Conservation (phyloP, 2,888 invertebrate genomes). For the Xylota segnis region DNA sequence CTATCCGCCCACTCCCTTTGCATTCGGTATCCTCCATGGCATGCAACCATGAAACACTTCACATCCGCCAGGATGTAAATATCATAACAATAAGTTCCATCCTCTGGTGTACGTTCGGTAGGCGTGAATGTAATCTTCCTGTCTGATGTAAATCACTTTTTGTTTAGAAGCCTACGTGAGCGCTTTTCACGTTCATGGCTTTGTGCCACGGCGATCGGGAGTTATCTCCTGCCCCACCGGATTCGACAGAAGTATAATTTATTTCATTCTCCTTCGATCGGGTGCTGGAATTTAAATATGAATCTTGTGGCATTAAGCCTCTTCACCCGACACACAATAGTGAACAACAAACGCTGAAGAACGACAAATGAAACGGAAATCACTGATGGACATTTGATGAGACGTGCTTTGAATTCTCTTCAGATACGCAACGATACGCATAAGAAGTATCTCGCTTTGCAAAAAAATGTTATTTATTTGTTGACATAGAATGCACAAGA, state of each 20-base stretch:
- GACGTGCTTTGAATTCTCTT: conserved; percentile 65
- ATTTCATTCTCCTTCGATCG: conserved; percentile 65
- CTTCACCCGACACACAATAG: conserved; percentile 7
- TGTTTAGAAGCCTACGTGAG: conserved; percentile 11
- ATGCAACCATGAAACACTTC: conserved; percentile 6
- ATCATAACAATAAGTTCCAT: conserved; percentile 62
- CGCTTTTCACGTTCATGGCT: conserved; percentile 11
- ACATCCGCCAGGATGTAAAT: conserved; percentile 69
- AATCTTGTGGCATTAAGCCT: conserved; percentile 31
- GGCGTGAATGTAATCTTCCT: conserved; percentile 64
- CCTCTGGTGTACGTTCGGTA: conserved; percentile 13
- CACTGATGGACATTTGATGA: conserved; percentile 73
- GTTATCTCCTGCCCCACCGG: neutral
- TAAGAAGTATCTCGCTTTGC: conserved; percentile 13
- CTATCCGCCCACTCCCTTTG: neutral
- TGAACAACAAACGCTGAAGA: conserved; percentile 17
- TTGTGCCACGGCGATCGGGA: conserved; percentile 12
- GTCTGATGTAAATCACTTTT: conserved; percentile 59
- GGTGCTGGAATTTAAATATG: conserved; percentile 69
- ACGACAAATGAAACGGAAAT: conserved; percentile 74
- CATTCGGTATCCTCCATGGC: neutral
- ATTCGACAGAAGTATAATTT: conserved; percentile 50
- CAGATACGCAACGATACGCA: conserved; percentile 24
- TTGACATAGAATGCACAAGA: conserved; percentile 58
- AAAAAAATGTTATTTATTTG: conserved; percentile 42